Evolutionary conservation across 2,113 vertebrate genomes (phyloP), one percentile per base, ranked within the genome.

Genomic region (Serilophus lunatus): DNA sequence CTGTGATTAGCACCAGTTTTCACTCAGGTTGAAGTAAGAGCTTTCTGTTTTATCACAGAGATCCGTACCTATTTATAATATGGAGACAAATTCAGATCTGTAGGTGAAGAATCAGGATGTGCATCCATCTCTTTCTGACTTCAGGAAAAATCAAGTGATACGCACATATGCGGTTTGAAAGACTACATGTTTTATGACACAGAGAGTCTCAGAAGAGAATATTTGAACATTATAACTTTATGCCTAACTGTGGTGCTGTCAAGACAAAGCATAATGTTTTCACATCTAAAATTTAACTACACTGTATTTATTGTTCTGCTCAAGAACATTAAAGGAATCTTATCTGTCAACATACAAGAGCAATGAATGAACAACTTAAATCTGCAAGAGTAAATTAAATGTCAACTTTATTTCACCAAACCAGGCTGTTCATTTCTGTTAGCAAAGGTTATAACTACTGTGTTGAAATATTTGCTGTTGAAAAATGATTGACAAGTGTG

Each of bases 341-440:
- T 89, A 53, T 85, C 86, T 94, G 92, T 94, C 91, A 95, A 11
- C 51, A 50, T 8, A 64, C 18, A 80, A 82, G 36, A 63, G 60
- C 75, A 92, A 86, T 77, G 79, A 87, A 90, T 1, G 64, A 91
- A 59, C 38, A 92, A 92, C 83, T 22, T 90, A 66, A 76, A 88
- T 79, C 75, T 88, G 64, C 63, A 78, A 71, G 26, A 85, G 31
- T 72, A 36, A 64, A 65, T 72, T 57, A 87, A 92, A 66, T 77
- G 77, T 94, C 94, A 96, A 93, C 57, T 93, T 96, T 76, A 82
- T 94, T 92, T 96, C 81, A 51, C 77, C 50, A 66, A 70, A 92
- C 70, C 36, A 84, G 80, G 18, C 75, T 40, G 31, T 61, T 95
- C 49, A 66, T 71, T 72, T 82, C 54, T 81, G 61, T 36, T 86